phyloP scores from a whole-genome alignment of 2,797 vertebrate genomes.

The Allobates femoralis region DNA sequence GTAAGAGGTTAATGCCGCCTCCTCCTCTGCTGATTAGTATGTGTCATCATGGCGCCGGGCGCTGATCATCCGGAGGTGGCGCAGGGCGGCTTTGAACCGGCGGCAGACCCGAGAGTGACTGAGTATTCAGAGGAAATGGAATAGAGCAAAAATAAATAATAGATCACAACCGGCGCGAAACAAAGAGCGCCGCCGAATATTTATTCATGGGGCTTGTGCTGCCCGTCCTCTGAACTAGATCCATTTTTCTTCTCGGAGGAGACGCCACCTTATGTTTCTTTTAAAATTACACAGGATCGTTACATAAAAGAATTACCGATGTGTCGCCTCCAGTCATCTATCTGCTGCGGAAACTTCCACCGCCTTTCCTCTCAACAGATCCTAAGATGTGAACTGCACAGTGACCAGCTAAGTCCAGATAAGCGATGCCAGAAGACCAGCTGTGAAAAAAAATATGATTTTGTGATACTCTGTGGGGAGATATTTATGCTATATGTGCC shows the following conservation, averaged over 20 bases:
- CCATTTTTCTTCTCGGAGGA: background rate
- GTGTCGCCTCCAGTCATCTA: background rate
- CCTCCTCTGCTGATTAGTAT: background rate
- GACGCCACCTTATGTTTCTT: background rate
- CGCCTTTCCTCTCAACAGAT: too few relatives aligned
- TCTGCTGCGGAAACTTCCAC: background rate
- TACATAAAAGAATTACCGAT: background rate
- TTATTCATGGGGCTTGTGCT: conserved; percentile 1
- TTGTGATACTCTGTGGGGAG: too few relatives aligned
- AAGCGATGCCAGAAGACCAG: too few relatives aligned
- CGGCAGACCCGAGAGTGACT: background rate
- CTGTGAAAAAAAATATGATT: too few relatives aligned
- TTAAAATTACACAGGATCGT: background rate
- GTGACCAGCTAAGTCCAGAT: too few relatives aligned
- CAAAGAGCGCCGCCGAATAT: background rate
- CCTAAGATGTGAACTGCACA: too few relatives aligned
- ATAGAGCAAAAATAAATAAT: conserved; percentile 26
- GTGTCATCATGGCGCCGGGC: background rate
- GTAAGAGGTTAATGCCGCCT: background rate
- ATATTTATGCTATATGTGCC: too few relatives aligned
- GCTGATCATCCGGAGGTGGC: background rate
- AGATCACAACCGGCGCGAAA: conserved; percentile 33
- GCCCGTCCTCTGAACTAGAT: background rate
- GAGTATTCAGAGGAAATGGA: conserved; percentile 17
- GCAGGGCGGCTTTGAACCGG: background rate